Evolutionary conservation across 2,113 vertebrate species (phyloP), one percentile per base, ranked within the genome.

Genomic region (Ceratotherium simum): DNA sequence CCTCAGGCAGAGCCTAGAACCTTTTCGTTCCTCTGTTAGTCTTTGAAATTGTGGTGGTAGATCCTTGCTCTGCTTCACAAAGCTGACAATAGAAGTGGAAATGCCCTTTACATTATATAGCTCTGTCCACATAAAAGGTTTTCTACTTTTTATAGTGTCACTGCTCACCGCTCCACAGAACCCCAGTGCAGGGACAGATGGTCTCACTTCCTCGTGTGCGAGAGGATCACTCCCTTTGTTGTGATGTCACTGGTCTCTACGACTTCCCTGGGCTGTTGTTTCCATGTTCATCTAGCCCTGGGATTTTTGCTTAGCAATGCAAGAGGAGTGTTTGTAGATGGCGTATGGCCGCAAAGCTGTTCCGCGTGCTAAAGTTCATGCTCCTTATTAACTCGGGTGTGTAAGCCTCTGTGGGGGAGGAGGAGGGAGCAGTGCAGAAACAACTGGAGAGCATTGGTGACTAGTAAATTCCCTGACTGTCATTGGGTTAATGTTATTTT

Each of bases 21-120:
- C n/a, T 79, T 90, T 89, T 72, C 65, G 67, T 60, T 76, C 6
- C 51, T 90, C 33, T 29, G 36, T 86, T 48, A 21, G 29, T 60
- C 48, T 96, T 97, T 92, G 92, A 96, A 83, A 79, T 69, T 27
- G 18, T 80, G 67, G 60, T 56, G 33, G 60, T 86, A 67, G 86
- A 92, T 42, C 39, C 25, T 90, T 65, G 33, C 36, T 88, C 13
- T 54, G 23, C 60, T 95, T 93, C 62, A 36, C 23, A 48, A 48
- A 56, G 72, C 69, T 92, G 83, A 48, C 23, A 46, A 7, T 51
- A 18, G 51, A 33, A 62, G 33, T 56, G 5, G n/a, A 89, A 80
- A 39, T 39, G 27, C 27, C 72, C 67, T 80, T 90, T 65, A 46
- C 1, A 3, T 21, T 4, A 0, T 6, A 11, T 48, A 91, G 6